Evolutionary conservation across 2,113 vertebrate genomes (phyloP).

Genomic region (Smithornis capensis): DNA sequence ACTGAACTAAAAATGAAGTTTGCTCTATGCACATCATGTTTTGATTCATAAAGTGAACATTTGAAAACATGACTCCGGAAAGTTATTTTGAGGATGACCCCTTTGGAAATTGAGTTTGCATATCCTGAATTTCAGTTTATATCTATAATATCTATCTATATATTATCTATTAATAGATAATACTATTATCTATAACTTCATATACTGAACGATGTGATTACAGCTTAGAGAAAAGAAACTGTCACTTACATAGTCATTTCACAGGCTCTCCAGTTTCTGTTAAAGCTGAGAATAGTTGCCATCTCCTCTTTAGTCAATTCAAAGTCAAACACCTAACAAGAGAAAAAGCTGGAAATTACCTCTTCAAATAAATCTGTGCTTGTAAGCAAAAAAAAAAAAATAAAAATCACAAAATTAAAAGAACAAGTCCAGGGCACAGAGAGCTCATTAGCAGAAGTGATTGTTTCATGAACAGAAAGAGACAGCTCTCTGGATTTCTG

Average conservation of each 20-base stretch:
- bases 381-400: not conserved
- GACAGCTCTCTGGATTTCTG: fast-evolving
- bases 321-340: constrained; percentile 88
- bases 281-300: constrained; percentile 82
- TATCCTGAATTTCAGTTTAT: not conserved
- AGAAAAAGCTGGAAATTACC: not conserved
- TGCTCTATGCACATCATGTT: not conserved
- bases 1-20: not conserved
- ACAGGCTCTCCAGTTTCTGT: constrained; percentile 86
- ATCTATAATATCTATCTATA: too few relatives aligned
- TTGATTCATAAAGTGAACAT: not conserved
- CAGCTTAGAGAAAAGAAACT: not conserved
- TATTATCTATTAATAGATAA: too few relatives aligned
- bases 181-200: not conserved
- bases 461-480: not conserved
- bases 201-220: not conserved
- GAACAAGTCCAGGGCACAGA: not conserved
- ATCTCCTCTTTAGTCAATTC: constrained; percentile 84
- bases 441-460: not conserved
- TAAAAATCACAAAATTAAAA: not conserved
- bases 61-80: not conserved
- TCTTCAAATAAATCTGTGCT: not conserved
- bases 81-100: not conserved
- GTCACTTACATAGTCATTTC: constrained; percentile 78
- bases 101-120: not conserved